Evolutionary conservation across 2,797 vertebrate genomes (phyloP).

Genomic region (Acanthornis magna): DNA sequence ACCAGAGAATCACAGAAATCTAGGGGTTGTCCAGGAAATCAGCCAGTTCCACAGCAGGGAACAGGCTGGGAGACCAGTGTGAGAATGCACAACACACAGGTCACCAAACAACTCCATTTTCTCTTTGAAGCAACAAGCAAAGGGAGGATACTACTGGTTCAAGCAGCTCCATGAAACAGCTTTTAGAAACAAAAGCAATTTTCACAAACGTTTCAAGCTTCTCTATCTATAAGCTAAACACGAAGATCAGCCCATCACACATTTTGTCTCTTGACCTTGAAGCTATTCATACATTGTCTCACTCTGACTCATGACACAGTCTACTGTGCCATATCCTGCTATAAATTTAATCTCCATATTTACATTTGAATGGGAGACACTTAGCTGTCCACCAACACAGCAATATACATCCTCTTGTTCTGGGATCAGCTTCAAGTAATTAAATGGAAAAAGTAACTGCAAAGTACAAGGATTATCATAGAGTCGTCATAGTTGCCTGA

Average conservation of each 20-base stretch:
- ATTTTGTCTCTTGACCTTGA: constrained; percentile 20
- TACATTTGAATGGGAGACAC: constrained; percentile 4
- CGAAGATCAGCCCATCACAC: neutral
- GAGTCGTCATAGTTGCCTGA: neutral
- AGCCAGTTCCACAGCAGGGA: neutral
- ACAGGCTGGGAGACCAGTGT: neutral
- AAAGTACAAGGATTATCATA: neutral
- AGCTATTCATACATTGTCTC: neutral
- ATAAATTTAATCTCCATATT: neutral
- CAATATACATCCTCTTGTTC: neutral
- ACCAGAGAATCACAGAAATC: neutral
- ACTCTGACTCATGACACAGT: neutral
- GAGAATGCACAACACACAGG: neutral
- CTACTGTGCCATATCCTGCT: neutral
- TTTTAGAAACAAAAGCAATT: neutral
- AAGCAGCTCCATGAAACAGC: neutral
- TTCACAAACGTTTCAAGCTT: neutral
- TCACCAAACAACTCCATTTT: neutral
- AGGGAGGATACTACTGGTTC: neutral
- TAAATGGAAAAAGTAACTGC: neutral
- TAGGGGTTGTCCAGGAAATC: neutral
- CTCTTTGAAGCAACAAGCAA: neutral
- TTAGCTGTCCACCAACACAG: neutral
- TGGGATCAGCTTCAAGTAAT: neutral
- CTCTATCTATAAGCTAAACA: neutral